A percentile compares a stretch with the other conserved stretches of the same genome.
Conservation (phyloP, 2,888 invertebrate species). For the Nyleta sp. region DNA sequence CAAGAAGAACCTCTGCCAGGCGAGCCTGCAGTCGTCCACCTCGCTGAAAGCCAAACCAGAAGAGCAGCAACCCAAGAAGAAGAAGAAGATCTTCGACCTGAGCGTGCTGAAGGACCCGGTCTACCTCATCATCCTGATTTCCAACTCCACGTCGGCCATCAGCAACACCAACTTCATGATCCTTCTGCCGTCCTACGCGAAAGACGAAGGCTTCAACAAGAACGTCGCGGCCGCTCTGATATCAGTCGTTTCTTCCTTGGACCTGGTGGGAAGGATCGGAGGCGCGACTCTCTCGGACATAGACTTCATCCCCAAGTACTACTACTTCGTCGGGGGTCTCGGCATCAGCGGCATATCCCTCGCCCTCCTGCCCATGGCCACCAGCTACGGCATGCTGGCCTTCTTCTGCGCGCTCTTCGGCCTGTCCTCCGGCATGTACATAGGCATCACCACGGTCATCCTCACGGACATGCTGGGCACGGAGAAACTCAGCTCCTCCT, state of each 20-base stretch:
- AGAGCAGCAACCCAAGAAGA: background rate
- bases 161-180: conserved; percentile 95
- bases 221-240: conserved; percentile 88
- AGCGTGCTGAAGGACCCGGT: conserved; percentile 90
- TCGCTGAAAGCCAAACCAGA: background rate
- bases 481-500: conserved; percentile 91
- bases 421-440: conserved; percentile 92
- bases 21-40: background rate
- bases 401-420: conserved; percentile 91
- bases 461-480: conserved; percentile 94
- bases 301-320: conserved; percentile 89
- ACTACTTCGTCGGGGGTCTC: conserved; percentile 91
- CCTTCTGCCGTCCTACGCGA: conserved; percentile 90
- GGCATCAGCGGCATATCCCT: conserved; percentile 90
- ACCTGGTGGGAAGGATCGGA: conserved; percentile 92
- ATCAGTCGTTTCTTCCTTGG: conserved; percentile 92
- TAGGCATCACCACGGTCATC: conserved; percentile 93
- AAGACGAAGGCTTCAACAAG: conserved; percentile 88
- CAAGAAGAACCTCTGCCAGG: conserved; percentile 42
- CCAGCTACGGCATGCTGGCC: conserved; percentile 86
- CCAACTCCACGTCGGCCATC: conserved; percentile 93
- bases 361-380: conserved; percentile 87
- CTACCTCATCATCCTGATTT: conserved; percentile 91
- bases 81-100: conserved; percentile 86
- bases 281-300: conserved; percentile 93